Conservation (phyloP, 1,140 invertebrate genomes). For the Bombus soroeensis region DNA sequence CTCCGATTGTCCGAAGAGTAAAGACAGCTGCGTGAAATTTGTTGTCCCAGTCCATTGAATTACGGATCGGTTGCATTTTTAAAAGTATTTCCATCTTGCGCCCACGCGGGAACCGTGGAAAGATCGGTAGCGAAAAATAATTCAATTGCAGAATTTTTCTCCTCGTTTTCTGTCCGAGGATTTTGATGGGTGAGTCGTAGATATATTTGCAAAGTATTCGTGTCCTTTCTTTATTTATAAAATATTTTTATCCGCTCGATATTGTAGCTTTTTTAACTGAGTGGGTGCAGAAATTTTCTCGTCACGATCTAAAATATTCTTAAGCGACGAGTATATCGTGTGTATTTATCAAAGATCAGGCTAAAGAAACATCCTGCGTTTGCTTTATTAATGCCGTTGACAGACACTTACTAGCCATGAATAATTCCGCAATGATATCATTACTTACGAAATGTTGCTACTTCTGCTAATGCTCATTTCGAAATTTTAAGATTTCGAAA, state of each 20-base stretch:
- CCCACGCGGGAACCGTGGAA: too few species aligned
- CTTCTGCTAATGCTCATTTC: neutral
- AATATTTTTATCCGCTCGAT: neutral
- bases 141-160: neutral
- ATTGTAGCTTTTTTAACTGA: neutral
- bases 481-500: too few species aligned
- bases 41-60: neutral
- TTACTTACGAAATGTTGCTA: neutral
- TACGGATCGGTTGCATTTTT: neutral
- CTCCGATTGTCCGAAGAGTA: neutral
- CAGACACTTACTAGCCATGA: neutral
- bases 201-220: neutral
- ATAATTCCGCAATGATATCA: neutral
- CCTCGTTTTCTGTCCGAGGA: neutral
- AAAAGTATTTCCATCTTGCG: neutral
- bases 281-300: neutral
- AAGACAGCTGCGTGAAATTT: constrained; percentile 8
- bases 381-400: neutral
- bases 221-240: neutral
- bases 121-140: too few species aligned
- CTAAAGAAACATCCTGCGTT: neutral
- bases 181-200: neutral
- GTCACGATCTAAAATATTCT: neutral
- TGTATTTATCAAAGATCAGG: neutral
- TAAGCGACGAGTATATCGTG: neutral